Evolutionary conservation across 2,888 invertebrate species (phyloP).

Genomic region (Cheilosia variabilis): DNA sequence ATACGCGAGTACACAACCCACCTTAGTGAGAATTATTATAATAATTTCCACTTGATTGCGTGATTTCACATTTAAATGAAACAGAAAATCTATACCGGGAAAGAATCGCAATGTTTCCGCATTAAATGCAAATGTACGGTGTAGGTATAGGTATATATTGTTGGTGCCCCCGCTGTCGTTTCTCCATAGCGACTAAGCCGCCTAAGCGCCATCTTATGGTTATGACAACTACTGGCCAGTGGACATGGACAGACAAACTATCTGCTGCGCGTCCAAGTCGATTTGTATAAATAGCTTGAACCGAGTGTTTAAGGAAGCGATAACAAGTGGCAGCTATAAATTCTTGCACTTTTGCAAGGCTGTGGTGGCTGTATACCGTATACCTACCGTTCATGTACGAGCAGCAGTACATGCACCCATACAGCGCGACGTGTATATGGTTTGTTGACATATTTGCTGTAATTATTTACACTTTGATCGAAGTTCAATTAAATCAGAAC

Average conservation of each 20-base stretch:
- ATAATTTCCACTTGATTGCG: conserved; percentile 75
- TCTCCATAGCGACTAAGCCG: conserved; percentile 33
- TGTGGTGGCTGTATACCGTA: background rate
- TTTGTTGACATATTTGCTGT: conserved; percentile 71
- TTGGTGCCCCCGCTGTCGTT: conserved; percentile 42
- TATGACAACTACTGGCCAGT: conserved; percentile 59
- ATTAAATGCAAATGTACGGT: conserved; percentile 72
- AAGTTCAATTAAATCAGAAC: conserved; percentile 74
- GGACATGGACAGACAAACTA: conserved; percentile 48
- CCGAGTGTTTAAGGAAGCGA: conserved; percentile 72
- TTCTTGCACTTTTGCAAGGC: conserved; percentile 71
- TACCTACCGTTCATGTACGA: background rate
- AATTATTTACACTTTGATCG: conserved; percentile 73
- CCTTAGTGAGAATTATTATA: conserved; percentile 66
- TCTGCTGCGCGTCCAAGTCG: conserved; percentile 45
- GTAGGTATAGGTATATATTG: conserved; percentile 55
- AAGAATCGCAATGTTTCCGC: conserved; percentile 73
- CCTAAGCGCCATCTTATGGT: conserved; percentile 72
- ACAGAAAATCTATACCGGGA: conserved; percentile 65
- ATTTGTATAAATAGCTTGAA: conserved; percentile 61
- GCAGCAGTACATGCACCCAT: background rate
- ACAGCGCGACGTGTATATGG: conserved; percentile 23
- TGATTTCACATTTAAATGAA: conserved; percentile 72
- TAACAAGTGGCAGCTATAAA: conserved; percentile 70
- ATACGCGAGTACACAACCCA: conserved; percentile 17